phyloP scores from a whole-genome alignment of 2,797 vertebrate species.

The Hipposideros larvatus region DNA sequence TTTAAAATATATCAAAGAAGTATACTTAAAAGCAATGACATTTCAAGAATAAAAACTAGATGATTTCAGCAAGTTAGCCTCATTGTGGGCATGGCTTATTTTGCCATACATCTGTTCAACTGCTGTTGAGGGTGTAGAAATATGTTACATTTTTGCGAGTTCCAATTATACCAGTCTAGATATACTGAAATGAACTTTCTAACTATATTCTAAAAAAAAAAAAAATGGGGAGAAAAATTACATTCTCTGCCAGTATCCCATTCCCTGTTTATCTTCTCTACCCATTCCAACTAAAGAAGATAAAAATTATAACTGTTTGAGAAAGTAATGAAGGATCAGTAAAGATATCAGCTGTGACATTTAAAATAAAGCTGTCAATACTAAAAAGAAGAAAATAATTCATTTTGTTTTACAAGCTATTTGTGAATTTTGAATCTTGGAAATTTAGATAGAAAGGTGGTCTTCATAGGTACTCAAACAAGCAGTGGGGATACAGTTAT shows the following conservation, averaged over 20 bases:
- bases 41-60: not conserved
- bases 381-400: not conserved
- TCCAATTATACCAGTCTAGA: not conserved
- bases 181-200: constrained; percentile 1
- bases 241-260: not conserved
- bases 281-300: not conserved
- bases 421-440: not conserved
- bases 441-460: not conserved
- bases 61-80: constrained; percentile 1
- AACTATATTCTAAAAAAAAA: not conserved
- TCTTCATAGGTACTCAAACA: not conserved
- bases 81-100: not conserved
- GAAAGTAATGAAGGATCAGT: not conserved
- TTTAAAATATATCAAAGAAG: constrained; percentile 32
- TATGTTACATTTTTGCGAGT: not conserved
- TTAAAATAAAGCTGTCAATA: not conserved
- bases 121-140: not conserved
- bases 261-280: not conserved
- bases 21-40: not conserved
- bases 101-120: constrained; percentile 3
- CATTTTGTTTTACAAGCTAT: not conserved
- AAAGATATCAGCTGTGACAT: not conserved
- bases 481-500: not conserved
- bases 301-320: not conserved
- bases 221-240: not conserved